A percentile compares a stretch with the other conserved stretches of the same genome.
phyloP scores from a whole-genome alignment of 2,113 vertebrate species.

The Nettapus auritus region DNA sequence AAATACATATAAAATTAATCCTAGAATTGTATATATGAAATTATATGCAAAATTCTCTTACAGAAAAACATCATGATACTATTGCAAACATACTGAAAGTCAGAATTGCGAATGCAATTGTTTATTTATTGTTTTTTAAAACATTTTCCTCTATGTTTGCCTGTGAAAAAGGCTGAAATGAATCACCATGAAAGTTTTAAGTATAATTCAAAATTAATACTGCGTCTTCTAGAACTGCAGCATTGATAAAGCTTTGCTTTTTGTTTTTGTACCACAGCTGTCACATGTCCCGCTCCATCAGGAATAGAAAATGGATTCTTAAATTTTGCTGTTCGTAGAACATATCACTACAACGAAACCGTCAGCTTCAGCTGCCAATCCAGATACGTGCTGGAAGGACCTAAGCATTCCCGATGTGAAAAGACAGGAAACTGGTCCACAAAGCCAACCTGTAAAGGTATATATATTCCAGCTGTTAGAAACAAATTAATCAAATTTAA shows the following conservation, averaged over 20 bases:
- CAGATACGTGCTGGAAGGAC: conserved; percentile 79
- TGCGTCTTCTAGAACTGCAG: fast-evolving
- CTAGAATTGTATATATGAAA: not conserved
- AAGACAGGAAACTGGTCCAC: conserved; percentile 87
- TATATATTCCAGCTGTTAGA: fast-evolving
- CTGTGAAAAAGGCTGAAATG: not conserved
- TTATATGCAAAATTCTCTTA: fast-evolving
- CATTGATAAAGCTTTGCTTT: not conserved
- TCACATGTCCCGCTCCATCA: conserved; percentile 82
- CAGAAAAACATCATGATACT: not conserved
- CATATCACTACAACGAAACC: conserved; percentile 82
- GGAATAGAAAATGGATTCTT: conserved; percentile 85
- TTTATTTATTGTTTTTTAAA: not conserved
- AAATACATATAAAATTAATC: not conserved
- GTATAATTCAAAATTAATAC: not conserved
- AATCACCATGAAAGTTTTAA: not conserved
- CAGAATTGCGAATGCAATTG: fast-evolving
- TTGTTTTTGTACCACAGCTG: conserved; percentile 70
- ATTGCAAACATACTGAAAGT: not conserved
- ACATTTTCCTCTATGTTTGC: not conserved
- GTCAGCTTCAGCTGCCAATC: conserved; percentile 85
- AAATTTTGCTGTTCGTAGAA: conserved; percentile 78
- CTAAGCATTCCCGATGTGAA: conserved; percentile 78
- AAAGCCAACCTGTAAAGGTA: conserved; percentile 86
- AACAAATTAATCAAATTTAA: not conserved